Percentiles rank a stretch among this genome's conserved stretches.
Evolutionary conservation across 2,888 invertebrate genomes (phyloP).

Genomic region (Pandemis corylana): DNA sequence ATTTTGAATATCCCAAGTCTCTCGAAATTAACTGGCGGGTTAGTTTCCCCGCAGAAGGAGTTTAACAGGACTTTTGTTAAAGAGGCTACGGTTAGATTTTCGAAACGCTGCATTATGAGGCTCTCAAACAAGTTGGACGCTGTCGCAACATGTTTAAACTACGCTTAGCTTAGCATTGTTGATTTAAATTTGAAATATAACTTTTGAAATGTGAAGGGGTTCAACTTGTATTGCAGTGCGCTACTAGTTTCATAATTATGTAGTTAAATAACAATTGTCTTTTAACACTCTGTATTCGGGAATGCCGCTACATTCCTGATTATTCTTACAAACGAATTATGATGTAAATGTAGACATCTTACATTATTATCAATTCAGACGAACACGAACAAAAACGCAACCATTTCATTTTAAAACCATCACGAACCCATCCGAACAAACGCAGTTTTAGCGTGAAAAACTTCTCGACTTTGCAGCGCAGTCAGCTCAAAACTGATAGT

Average conservation of each 20-base stretch:
- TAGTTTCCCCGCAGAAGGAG: constrained; percentile 38
- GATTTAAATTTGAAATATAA: neutral
- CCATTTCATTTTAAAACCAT: neutral
- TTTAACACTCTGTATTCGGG: too few relatives aligned
- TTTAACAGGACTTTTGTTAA: constrained; percentile 10
- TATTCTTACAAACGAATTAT: too few relatives aligned
- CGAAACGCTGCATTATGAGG: neutral
- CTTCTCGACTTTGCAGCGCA: neutral
- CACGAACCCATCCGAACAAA: neutral
- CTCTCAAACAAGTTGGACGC: neutral
- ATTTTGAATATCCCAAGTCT: constrained; percentile 75
- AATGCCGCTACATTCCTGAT: too few relatives aligned
- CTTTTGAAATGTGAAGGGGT: neutral
- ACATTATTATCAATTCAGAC: too few relatives aligned
- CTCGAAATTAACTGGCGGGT: constrained; percentile 68
- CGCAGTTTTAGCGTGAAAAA: neutral
- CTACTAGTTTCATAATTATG: neutral
- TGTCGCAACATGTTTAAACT: neutral
- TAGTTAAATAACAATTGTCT: too few relatives aligned
- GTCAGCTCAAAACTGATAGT: constrained; percentile 32
- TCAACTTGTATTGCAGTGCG: neutral
- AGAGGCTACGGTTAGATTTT: neutral
- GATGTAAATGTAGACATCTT: too few relatives aligned
- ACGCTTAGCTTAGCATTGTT: neutral
- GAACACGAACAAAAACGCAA: too few relatives aligned